Evolutionary conservation across 2,888 invertebrate species (phyloP).

Genomic region (Athalia circularis): DNA sequence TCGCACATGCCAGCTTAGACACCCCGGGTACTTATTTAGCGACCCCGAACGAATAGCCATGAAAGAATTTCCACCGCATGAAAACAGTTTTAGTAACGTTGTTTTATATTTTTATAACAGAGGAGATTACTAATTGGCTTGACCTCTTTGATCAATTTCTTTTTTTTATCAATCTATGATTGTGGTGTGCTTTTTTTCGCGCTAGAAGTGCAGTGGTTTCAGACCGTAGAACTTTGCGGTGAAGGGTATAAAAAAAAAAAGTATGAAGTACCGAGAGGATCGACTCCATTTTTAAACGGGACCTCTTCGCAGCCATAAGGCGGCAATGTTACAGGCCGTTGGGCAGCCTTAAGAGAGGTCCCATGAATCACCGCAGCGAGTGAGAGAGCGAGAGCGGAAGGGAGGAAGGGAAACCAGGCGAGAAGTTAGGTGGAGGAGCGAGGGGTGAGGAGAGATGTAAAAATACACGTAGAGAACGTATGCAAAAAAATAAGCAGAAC

Average conservation of each 20-base stretch:
- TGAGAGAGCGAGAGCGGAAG: slow-evolving; percentile 49
- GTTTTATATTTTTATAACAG: no score
- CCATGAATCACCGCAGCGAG: slow-evolving; percentile 66
- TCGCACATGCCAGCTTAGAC: slow-evolving; percentile 13
- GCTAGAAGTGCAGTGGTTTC: no score
- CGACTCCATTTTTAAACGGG: slow-evolving; percentile 43
- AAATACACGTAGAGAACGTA: slow-evolving; percentile 43
- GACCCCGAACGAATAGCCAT: no score
- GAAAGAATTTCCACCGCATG: no score
- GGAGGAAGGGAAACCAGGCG: slow-evolving; percentile 41
- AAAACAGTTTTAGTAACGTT: no score
- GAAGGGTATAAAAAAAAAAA: background rate
- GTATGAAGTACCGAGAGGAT: slow-evolving; percentile 19
- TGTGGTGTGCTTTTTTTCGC: no score
- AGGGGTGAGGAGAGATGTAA: slow-evolving; percentile 50
- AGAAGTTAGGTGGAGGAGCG: slow-evolving; percentile 51
- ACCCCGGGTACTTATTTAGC: background rate
- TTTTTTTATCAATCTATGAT: no score
- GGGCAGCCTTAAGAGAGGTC: slow-evolving; percentile 63
- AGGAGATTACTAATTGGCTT: no score
- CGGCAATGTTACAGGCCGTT: slow-evolving; percentile 71
- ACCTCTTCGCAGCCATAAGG: slow-evolving; percentile 60
- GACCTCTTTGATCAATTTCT: no score
- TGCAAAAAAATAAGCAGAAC: slow-evolving; percentile 52
- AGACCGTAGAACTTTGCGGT: no score